phyloP scores from a whole-genome alignment of 2,888 invertebrate genomes.

The Drosophila diplacantha region DNA sequence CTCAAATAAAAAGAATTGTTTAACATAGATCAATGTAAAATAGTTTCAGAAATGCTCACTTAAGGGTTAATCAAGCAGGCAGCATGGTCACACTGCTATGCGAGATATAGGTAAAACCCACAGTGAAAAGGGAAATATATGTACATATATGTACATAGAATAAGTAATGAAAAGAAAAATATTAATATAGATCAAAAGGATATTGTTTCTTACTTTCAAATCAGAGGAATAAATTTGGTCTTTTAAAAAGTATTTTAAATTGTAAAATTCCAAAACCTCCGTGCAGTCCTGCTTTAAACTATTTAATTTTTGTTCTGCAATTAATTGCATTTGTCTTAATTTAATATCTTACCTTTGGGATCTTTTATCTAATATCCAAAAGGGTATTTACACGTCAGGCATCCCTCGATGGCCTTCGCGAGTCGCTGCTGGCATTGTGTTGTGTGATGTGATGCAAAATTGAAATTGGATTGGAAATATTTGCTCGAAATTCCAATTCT shows the following conservation, averaged over 20 bases:
- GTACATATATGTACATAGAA: no score
- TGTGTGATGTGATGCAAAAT: constrained; percentile 58
- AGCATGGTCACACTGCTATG: background rate
- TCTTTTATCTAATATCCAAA: background rate
- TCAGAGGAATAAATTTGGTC: no score
- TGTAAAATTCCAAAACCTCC: no score
- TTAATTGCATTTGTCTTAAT: background rate
- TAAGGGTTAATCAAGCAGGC: background rate
- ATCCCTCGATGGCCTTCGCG: no score
- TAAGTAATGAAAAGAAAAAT: no score
- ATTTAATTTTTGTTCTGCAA: background rate
- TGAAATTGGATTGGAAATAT: constrained; percentile 68
- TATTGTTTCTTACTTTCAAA: no score
- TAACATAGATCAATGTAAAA: no score
- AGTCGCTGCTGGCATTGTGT: background rate
- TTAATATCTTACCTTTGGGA: no score
- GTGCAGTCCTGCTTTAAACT: background rate
- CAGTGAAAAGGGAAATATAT: no score
- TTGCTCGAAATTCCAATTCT: constrained; percentile 66
- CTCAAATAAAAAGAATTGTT: no score
- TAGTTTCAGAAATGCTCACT: background rate
- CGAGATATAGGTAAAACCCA: background rate
- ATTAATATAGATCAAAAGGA: no score
- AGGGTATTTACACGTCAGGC: background rate
- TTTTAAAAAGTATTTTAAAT: no score